These are phyloP conservation scores for Poicephalus gulielmi DNA, from an alignment of 2,113 vertebrate genomes.

Conservation along the genomic window DNA sequence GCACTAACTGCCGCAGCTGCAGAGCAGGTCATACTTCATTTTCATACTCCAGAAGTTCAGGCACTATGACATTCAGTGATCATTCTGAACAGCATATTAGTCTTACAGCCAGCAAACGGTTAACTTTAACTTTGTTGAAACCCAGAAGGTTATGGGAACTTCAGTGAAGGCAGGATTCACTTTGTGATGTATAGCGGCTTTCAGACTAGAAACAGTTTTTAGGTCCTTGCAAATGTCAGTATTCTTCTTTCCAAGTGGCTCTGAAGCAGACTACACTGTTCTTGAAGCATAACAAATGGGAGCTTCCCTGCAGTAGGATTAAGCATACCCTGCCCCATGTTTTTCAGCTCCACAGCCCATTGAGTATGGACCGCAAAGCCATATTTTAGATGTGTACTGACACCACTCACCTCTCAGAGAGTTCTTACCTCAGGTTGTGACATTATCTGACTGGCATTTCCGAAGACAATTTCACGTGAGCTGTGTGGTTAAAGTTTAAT, in stretches of 20 bases:
- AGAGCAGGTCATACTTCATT: background rate
- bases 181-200: background rate
- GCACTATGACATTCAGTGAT: background rate
- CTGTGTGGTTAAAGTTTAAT: background rate
- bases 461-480: background rate
- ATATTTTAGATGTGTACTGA: background rate
- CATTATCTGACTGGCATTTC: background rate
- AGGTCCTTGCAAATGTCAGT: background rate
- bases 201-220: background rate
- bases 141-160: background rate
- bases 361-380: background rate
- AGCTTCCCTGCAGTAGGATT: background rate
- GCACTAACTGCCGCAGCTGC: fast-evolving
- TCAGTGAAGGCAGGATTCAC: background rate
- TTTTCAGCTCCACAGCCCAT: background rate
- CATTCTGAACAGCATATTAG: background rate
- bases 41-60: background rate
- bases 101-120: background rate
- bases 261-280: background rate
- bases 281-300: background rate
- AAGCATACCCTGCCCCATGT: background rate
- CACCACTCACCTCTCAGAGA: background rate
- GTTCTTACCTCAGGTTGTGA: background rate
- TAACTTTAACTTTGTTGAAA: background rate
- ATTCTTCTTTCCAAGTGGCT: background rate